Conservation (phyloP, 2,888 invertebrate genomes). For the Rhagonycha lutea region DNA sequence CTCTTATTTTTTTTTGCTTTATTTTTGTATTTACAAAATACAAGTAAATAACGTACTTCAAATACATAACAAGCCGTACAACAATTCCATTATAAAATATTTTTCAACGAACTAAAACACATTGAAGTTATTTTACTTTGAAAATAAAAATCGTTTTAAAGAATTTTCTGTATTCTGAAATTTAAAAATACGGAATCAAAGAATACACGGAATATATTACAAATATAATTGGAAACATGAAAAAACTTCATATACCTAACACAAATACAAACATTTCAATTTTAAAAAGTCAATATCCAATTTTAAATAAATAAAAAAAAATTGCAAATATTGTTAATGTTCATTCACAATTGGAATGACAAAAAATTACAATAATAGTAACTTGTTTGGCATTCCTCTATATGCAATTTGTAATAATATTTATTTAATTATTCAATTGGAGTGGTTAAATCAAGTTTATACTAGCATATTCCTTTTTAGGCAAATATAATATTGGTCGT, state of each 20-base stretch:
- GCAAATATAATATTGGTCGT: background rate
- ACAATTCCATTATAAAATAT: background rate
- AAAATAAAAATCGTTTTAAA: background rate
- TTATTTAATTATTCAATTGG: background rate
- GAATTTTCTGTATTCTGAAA: background rate
- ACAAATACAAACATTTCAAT: background rate
- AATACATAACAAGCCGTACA: background rate
- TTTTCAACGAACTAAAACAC: background rate
- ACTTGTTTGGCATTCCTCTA: background rate
- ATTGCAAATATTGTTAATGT: background rate
- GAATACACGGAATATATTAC: background rate
- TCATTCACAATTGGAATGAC: background rate
- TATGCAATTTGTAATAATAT: background rate
- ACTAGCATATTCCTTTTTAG: background rate
- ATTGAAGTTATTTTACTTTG: background rate
- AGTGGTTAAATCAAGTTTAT: background rate
- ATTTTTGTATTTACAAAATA: background rate
- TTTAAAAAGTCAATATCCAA: background rate
- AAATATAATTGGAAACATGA: background rate
- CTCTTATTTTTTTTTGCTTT: background rate
- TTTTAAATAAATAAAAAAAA: background rate
- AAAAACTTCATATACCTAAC: background rate
- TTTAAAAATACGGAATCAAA: background rate
- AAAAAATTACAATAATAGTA: background rate
- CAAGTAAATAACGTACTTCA: background rate